These are phyloP conservation scores for Monochamus saltuarius DNA, from an alignment of 1,140 invertebrate species.

Conservation along the genomic window DNA sequence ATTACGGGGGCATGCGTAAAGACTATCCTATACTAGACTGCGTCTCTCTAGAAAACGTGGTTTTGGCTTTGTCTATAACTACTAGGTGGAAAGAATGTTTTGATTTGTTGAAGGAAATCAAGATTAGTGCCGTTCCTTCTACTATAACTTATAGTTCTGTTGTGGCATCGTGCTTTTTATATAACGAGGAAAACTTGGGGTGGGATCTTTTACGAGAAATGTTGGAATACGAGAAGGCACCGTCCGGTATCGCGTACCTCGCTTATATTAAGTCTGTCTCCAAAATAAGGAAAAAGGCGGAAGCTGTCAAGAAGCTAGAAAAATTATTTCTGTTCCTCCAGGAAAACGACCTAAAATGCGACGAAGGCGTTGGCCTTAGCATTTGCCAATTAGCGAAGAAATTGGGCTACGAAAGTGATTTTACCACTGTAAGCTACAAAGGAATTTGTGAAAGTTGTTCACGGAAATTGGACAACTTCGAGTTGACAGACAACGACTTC, in stretches of 20 bases:
- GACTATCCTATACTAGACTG: conserved; percentile 62
- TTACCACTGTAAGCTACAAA: conserved; percentile 45
- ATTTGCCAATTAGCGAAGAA: conserved; percentile 24
- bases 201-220: conserved; percentile 57
- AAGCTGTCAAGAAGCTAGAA: conserved; percentile 26
- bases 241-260: conserved; percentile 23
- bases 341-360: conserved; percentile 29
- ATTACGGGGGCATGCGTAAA: conserved; percentile 53
- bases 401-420: conserved; percentile 5
- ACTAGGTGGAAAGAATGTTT: conserved; percentile 61
- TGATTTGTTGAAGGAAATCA: conserved; percentile 61
- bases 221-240: conserved; percentile 30
- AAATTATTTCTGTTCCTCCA: conserved; percentile 33
- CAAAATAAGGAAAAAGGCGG: conserved; percentile 20
- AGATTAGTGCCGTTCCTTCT: conserved; percentile 49
- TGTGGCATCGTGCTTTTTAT: conserved; percentile 57
- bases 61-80: conserved; percentile 63
- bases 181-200: conserved; percentile 57
- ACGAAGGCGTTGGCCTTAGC: conserved; percentile 6
- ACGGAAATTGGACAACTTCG: conserved; percentile 53
- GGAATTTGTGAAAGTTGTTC: conserved; percentile 64
- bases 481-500: conserved; percentile 64
- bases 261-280: conserved; percentile 31
- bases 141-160: conserved; percentile 53
- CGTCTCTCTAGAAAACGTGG: conserved; percentile 58